phyloP scores from a whole-genome alignment of 1,140 invertebrate species.

The Drosophila takahashii region DNA sequence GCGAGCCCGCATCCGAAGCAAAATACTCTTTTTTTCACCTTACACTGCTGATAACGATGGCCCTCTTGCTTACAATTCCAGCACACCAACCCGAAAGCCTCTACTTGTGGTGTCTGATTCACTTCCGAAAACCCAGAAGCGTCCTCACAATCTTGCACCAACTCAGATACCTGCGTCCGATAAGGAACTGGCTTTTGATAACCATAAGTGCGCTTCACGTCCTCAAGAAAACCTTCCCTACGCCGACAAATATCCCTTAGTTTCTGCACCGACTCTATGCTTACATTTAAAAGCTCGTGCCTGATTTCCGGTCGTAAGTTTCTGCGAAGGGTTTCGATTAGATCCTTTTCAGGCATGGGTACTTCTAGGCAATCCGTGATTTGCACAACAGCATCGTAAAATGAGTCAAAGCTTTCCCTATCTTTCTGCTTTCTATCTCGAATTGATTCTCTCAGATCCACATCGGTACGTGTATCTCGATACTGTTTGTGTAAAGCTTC shows the following conservation, averaged over 20 bases:
- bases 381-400: neutral
- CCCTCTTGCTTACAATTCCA: neutral
- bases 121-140: no score
- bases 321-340: neutral
- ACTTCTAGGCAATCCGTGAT: neutral
- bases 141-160: no score
- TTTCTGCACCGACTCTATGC: no score
- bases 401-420: neutral
- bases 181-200: no score
- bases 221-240: neutral
- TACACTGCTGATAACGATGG: neutral
- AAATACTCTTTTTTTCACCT: conserved; percentile 2
- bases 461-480: neutral
- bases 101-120: no score
- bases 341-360: neutral
- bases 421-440: neutral
- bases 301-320: conserved; percentile 3
- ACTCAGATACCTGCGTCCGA: no score
- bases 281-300: neutral
- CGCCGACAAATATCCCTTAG: neutral
- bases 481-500: conserved; percentile 1
- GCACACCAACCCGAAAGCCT: neutral
- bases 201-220: neutral
- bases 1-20: neutral
- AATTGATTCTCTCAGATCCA: neutral